Conservation (phyloP, 2,113 vertebrate genomes). For the Clinocottus analis region DNA sequence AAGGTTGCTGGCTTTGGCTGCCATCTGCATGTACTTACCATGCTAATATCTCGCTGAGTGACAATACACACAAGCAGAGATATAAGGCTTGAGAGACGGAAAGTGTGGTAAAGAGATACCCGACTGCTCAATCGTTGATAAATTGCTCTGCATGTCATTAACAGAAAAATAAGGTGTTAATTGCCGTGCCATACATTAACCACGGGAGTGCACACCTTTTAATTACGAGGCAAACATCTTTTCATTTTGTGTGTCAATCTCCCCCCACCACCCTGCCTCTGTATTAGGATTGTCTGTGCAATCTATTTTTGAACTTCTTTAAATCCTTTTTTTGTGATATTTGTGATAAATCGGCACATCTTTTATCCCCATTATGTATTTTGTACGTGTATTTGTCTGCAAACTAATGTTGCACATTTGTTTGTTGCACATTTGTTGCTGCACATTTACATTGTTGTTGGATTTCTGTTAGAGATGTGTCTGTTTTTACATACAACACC, state of each 20-base stretch:
- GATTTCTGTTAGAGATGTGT: background rate
- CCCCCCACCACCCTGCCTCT: too few species aligned
- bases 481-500: background rate
- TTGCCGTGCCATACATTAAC: constrained; percentile 65
- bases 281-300: background rate
- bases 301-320: background rate
- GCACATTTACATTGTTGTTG: too few species aligned
- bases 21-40: constrained; percentile 85
- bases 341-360: background rate
- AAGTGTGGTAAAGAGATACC: constrained; percentile 6
- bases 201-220: constrained; percentile 52
- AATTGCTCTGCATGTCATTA: constrained; percentile 73
- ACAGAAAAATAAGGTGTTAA: constrained; percentile 73
- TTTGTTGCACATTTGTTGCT: too few species aligned
- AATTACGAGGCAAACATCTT: constrained; percentile 53
- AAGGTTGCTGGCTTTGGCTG: constrained; percentile 78
- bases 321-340: background rate
- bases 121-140: constrained; percentile 51
- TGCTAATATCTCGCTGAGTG: constrained; percentile 77
- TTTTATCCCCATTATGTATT: background rate
- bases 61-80: constrained; percentile 51
- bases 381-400: background rate
- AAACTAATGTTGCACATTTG: background rate
- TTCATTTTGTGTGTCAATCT: constrained; percentile 23
- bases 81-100: constrained; percentile 31